phyloP scores from a whole-genome alignment of 2,113 vertebrate genomes.

The Colinus virginianus region DNA sequence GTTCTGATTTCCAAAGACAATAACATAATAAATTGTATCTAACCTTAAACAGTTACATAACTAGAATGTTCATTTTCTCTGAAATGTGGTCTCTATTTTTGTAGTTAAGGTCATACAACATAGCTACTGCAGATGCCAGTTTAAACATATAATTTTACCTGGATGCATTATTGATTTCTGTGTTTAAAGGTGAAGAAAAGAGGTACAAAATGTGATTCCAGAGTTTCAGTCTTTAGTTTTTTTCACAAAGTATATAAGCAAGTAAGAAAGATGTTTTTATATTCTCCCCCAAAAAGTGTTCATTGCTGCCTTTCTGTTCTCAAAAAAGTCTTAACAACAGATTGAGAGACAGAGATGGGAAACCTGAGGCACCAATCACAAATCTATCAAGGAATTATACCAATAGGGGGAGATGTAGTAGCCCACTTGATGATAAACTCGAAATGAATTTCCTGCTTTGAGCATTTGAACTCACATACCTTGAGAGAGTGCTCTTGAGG shows the following conservation, averaged over 20 bases:
- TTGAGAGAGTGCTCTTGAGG: neutral
- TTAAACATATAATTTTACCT: neutral
- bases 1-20: neutral
- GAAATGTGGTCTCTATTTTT: neutral
- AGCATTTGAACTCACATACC: neutral
- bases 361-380: neutral
- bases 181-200: neutral
- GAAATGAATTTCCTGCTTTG: neutral
- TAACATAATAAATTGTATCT: neutral
- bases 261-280: neutral
- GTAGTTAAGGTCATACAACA: neutral
- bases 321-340: neutral
- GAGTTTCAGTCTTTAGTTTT: neutral
- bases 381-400: neutral
- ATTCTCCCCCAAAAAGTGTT: neutral
- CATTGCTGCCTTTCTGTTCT: neutral
- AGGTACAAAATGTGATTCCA: neutral
- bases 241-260: neutral
- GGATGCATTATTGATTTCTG: neutral
- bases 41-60: neutral
- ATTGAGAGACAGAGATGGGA: neutral
- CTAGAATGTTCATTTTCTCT: neutral
- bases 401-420: neutral
- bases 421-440: neutral
- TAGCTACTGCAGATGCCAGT: neutral